Base-by-base conservation (phyloP, 2,113 vertebrate species). In the Malaclemys terrapin region DNA sequence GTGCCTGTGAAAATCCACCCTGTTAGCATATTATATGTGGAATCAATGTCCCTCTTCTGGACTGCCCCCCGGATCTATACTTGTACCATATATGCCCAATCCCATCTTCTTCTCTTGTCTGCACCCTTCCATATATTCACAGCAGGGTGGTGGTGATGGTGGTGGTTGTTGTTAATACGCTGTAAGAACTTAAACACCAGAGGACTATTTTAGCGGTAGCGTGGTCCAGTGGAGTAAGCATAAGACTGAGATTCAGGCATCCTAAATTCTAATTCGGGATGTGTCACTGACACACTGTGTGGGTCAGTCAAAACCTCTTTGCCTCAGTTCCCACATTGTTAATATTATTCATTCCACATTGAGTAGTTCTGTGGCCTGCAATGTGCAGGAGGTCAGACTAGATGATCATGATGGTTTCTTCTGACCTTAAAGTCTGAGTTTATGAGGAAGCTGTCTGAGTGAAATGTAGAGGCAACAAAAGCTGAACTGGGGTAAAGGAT, bases 81-180 rank as follows among this genome's bases (percentile, higher is more conserved):
- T 95, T 97, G 94, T 91, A 95, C 94, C 96, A 96, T 50, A 96
- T 80, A 93, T 0, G 47, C 88, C 96, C 96, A 96, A 38, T 95
- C 93, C 95, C 97, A 95, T 97, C 94, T 87, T 92, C 80, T 80
- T 92, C 94, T 95, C 81, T 93, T 69, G 86, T 95, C 89, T 90
- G 85, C 86, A 95, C 92, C 94, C 90, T 96, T 89, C 93, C 95
- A 89, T 57, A 94, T 86, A 88, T 62, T 88, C 95, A 84, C 96
- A 93, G 91, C 89, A 96, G 94, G 94, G 95, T 92, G 10, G 12
- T 27, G 57, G 11, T 96, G 96, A 89, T 94, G 91, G 6, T 35
- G 35, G 29, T 56, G 53, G 20, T 62, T 31, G 19, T 38, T 72
- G 35, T 59, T 0, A 0, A 93, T 1, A 6, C 57, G 89, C 65